A percentile compares a stretch with the other conserved stretches of the same genome.
These are phyloP conservation scores for Mormyrus proboscirostris DNA, from an alignment of 2,797 vertebrate genomes.

Conservation along the genomic window DNA sequence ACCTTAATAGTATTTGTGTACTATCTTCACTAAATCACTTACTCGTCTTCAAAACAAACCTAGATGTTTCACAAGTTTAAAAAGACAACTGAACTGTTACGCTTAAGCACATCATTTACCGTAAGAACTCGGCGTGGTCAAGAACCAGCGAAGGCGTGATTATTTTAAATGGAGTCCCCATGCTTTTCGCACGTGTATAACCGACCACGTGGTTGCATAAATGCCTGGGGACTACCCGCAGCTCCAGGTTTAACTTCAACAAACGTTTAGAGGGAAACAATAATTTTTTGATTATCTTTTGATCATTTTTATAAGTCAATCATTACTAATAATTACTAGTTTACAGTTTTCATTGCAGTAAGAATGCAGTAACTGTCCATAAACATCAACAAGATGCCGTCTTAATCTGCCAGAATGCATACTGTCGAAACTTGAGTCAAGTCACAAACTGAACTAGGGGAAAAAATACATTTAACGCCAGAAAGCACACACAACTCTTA, in stretches of 20 bases:
- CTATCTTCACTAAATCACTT: not conserved
- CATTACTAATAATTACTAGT: not conserved
- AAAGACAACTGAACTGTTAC: not conserved
- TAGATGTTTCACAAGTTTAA: not conserved
- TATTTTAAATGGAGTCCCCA: not conserved
- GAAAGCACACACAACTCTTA: not conserved
- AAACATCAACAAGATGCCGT: not conserved
- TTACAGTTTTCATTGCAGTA: not conserved
- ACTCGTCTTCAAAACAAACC: not conserved
- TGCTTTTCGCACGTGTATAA: not conserved
- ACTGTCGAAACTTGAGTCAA: not conserved
- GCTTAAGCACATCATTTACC: not conserved
- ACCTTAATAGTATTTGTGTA: not conserved
- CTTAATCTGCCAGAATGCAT: not conserved
- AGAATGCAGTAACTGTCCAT: not conserved
- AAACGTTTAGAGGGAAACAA: not conserved
- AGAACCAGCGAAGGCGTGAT: not conserved
- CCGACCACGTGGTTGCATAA: not conserved
- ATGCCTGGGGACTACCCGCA: not conserved
- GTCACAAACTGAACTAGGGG: not conserved
- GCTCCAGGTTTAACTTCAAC: not conserved
- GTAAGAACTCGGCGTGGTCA: not conserved
- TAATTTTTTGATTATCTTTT: not conserved
- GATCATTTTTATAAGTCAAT: not conserved
- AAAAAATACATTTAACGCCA: not conserved